Percentiles rank a stretch among this genome's conserved stretches.
These are phyloP conservation scores for Drosophila melanica DNA, from an alignment of 1,140 invertebrate genomes.

Conservation along the genomic window DNA sequence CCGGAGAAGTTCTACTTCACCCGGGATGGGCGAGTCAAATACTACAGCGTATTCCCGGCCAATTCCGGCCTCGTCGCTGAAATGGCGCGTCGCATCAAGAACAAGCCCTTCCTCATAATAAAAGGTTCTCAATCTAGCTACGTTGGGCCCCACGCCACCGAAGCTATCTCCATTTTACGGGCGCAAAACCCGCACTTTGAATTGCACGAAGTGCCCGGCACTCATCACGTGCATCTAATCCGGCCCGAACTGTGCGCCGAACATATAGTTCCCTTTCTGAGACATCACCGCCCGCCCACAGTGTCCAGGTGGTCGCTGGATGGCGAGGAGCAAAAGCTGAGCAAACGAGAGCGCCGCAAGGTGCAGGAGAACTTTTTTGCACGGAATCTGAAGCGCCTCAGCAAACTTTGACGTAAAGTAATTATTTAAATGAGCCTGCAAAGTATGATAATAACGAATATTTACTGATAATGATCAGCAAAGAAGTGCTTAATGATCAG, in stretches of 20 bases:
- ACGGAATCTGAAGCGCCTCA: conserved; percentile 13
- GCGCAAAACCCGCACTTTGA: conserved; percentile 86
- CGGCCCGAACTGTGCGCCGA: conserved; percentile 86
- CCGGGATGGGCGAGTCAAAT: conserved; percentile 86
- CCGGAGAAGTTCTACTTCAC: conserved; percentile 87
- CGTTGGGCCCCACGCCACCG: conserved; percentile 27
- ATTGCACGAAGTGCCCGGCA: conserved; percentile 86
- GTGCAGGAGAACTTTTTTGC: conserved; percentile 22
- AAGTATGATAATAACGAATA: neutral
- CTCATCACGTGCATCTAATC: conserved; percentile 89
- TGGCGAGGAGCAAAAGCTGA: conserved; percentile 3
- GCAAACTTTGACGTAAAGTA: conserved; percentile 1
- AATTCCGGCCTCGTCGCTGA: conserved; percentile 22
- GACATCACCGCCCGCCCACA: conserved; percentile 46
- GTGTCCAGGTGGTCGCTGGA: conserved; percentile 28
- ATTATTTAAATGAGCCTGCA: neutral
- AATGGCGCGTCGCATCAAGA: conserved; percentile 51
- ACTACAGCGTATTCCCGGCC: conserved; percentile 33
- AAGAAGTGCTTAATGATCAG: neutral
- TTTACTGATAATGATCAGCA: too few species aligned
- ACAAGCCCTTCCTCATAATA: conserved; percentile 64
- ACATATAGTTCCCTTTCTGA: conserved; percentile 86
- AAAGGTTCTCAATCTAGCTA: conserved; percentile 50
- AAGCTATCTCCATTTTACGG: conserved; percentile 85
- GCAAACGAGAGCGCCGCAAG: conserved; percentile 3